Conservation (phyloP, 2,888 invertebrate genomes). For the Patella pellucida region DNA sequence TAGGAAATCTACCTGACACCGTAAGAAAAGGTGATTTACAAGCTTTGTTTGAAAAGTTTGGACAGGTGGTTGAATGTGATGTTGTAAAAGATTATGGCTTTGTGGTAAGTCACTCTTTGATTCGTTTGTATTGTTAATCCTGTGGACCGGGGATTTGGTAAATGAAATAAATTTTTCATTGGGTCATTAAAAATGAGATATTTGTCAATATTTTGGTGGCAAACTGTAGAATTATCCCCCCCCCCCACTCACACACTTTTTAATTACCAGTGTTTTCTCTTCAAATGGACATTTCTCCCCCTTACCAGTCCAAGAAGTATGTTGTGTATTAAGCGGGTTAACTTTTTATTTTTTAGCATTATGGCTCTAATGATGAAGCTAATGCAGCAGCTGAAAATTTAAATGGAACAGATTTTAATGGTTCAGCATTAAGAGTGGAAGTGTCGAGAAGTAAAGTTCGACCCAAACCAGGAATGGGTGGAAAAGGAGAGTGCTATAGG, state of each 20-base stretch:
- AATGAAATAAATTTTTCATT: too few species aligned
- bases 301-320: too few species aligned
- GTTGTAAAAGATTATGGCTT: conserved; percentile 53
- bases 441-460: conserved; percentile 91
- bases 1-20: conserved; percentile 47
- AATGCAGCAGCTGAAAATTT: conserved; percentile 92
- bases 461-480: conserved; percentile 96
- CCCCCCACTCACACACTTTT: too few species aligned
- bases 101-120: conserved; percentile 38
- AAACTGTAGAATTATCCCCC: too few species aligned
- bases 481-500: conserved; percentile 87
- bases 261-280: too few species aligned
- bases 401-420: conserved; percentile 92
- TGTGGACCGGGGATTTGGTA: too few species aligned
- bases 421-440: conserved; percentile 93
- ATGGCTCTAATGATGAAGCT: conserved; percentile 91
- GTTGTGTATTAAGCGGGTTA: background rate
- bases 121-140: too few species aligned
- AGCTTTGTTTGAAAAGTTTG: conserved; percentile 45
- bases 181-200: too few species aligned
- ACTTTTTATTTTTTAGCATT: conserved; percentile 76
- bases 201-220: too few species aligned
- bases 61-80: conserved; percentile 54
- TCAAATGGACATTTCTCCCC: too few species aligned
- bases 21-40: conserved; percentile 38